Evolutionary conservation across 2,888 invertebrate genomes (phyloP).

Genomic region (Aleiodes alternator): DNA sequence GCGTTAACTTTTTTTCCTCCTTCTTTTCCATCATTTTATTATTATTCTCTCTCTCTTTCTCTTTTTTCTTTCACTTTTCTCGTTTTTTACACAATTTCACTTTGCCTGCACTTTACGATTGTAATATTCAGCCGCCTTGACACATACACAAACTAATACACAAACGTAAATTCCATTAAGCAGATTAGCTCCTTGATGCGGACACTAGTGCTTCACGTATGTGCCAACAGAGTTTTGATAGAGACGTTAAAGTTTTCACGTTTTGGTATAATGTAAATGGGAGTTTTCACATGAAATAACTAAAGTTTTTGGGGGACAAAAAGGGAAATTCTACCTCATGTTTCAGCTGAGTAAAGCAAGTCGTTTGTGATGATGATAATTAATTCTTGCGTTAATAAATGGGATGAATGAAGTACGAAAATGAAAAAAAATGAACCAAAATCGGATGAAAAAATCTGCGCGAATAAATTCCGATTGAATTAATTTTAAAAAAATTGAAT

Average conservation of each 20-base stretch:
- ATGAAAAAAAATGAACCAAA: too few species aligned
- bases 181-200: constrained; percentile 59
- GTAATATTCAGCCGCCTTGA: constrained; percentile 4
- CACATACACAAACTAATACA: constrained; percentile 58
- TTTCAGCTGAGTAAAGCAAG: neutral
- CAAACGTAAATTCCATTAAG: constrained; percentile 66
- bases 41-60: neutral
- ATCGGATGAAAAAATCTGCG: too few species aligned
- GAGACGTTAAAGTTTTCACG: constrained; percentile 64
- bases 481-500: too few species aligned
- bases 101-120: constrained; percentile 22
- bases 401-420: neutral
- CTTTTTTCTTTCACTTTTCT: neutral
- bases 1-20: constrained; percentile 5
- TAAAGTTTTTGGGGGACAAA: constrained; percentile 3
- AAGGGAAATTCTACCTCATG: neutral
- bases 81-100: constrained; percentile 23
- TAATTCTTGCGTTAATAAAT: neutral
- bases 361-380: neutral
- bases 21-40: neutral
- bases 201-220: constrained; percentile 63
- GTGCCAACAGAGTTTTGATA: constrained; percentile 57
- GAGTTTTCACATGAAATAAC: constrained; percentile 19
- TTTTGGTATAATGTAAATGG: constrained; percentile 3
- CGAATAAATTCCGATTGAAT: too few species aligned